Evolutionary conservation across 2,113 vertebrate genomes (phyloP).

Genomic region (Gnathonemus longibarbis): DNA sequence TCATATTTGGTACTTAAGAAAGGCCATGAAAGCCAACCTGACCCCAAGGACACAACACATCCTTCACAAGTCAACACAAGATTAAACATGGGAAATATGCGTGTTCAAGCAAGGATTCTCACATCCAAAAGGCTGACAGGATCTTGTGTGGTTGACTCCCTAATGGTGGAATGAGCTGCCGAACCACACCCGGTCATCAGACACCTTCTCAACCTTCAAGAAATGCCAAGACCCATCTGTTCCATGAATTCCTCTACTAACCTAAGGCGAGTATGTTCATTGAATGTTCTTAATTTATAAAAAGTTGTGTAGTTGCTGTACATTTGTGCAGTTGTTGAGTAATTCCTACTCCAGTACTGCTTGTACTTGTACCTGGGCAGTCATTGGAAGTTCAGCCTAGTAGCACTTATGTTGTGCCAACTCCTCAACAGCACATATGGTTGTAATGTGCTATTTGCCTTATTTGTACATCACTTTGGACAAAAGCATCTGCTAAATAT

Average conservation of each 20-base stretch:
- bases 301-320: neutral
- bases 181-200: neutral
- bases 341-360: too few relatives aligned
- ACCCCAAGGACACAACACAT: neutral
- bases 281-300: neutral
- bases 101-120: neutral
- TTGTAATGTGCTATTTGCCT: neutral
- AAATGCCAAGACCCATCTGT: neutral
- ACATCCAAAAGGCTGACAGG: neutral
- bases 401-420: too few relatives aligned
- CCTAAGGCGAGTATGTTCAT: neutral
- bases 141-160: neutral
- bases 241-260: neutral
- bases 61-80: constrained; percentile 4
- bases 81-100: neutral
- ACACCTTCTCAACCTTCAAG: neutral
- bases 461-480: too few relatives aligned
- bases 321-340: neutral
- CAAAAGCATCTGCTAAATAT: too few relatives aligned
- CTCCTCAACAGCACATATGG: neutral
- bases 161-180: neutral
- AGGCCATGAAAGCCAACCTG: neutral
- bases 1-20: neutral
- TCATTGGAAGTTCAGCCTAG: neutral
- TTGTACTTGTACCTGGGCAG: neutral